Evolutionary conservation across 2,888 invertebrate species (phyloP).

Genomic region (Anaspis maculata): DNA sequence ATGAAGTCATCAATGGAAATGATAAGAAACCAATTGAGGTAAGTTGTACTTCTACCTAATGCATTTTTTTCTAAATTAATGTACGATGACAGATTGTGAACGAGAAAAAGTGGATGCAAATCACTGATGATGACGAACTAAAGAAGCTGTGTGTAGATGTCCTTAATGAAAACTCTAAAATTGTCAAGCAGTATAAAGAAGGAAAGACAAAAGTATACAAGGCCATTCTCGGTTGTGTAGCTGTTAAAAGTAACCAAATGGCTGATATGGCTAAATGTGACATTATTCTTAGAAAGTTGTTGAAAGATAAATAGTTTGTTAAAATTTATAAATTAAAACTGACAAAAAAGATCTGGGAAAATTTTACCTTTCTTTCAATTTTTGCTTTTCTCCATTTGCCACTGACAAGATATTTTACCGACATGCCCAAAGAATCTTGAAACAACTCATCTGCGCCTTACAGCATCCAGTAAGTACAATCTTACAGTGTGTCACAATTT

Average conservation of each 20-base stretch:
- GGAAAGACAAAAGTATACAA: slow-evolving; percentile 65
- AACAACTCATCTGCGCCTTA: no score
- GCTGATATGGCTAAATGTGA: slow-evolving; percentile 60
- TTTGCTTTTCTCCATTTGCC: no score
- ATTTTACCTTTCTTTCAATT: no score
- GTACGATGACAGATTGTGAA: slow-evolving; percentile 46
- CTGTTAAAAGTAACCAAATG: slow-evolving; percentile 50
- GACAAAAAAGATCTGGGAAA: no score
- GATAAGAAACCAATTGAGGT: slow-evolving; percentile 30
- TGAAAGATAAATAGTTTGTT: slow-evolving; percentile 43
- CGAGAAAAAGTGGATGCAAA: slow-evolving; percentile 56
- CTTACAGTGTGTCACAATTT: no score
- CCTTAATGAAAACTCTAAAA: slow-evolving; percentile 55
- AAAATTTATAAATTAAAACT: background rate
- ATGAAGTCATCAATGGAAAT: slow-evolving; percentile 42
- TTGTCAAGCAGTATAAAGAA: slow-evolving; percentile 55
- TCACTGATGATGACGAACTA: slow-evolving; percentile 53
- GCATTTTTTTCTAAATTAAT: slow-evolving; percentile 3
- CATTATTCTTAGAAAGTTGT: slow-evolving; percentile 53
- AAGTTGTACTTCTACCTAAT: background rate
- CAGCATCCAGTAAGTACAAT: no score
- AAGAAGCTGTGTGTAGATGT: slow-evolving; percentile 52
- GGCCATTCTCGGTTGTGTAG: slow-evolving; percentile 55
- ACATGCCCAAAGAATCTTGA: no score
- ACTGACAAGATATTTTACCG: no score